phyloP scores from a whole-genome alignment of 2,888 invertebrate species.

The Rotaria socialis region DNA sequence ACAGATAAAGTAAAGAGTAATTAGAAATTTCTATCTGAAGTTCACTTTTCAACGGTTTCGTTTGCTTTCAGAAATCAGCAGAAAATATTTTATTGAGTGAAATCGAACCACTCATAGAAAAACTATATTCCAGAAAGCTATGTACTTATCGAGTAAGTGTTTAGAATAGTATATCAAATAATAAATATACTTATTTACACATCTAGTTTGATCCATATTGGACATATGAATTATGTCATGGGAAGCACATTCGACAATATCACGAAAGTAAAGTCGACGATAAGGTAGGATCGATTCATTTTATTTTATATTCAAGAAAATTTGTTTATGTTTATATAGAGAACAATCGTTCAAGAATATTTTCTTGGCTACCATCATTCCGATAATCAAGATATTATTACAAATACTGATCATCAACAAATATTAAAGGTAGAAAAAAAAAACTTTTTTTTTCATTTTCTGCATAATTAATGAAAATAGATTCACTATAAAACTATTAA shows the following conservation, averaged over 20 bases:
- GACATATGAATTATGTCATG: constrained; percentile 47
- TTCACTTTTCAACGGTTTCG: no score
- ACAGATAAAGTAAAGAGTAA: background rate
- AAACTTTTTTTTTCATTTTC: no score
- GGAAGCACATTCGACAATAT: constrained; percentile 44
- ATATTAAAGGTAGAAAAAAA: background rate
- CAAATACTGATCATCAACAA: background rate
- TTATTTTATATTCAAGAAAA: background rate
- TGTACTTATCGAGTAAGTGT: constrained; percentile 7
- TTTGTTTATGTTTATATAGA: background rate
- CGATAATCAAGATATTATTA: constrained; percentile 38
- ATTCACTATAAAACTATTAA: constrained; percentile 38
- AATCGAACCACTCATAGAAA: background rate
- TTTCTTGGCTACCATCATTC: constrained; percentile 39
- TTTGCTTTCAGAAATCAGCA: background rate
- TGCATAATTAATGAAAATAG: background rate
- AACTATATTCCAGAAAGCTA: background rate
- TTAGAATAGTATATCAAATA: no score
- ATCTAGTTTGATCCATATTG: constrained; percentile 44
- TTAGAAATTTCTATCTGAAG: no score
- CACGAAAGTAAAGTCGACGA: constrained; percentile 44
- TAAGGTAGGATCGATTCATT: background rate
- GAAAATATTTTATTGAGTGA: background rate
- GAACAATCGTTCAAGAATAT: constrained; percentile 38
- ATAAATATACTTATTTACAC: no score